Evolutionary conservation across 2,888 invertebrate genomes (phyloP), one percentile per base, ranked within the genome.

Genomic region (Stenodema calcarata): DNA sequence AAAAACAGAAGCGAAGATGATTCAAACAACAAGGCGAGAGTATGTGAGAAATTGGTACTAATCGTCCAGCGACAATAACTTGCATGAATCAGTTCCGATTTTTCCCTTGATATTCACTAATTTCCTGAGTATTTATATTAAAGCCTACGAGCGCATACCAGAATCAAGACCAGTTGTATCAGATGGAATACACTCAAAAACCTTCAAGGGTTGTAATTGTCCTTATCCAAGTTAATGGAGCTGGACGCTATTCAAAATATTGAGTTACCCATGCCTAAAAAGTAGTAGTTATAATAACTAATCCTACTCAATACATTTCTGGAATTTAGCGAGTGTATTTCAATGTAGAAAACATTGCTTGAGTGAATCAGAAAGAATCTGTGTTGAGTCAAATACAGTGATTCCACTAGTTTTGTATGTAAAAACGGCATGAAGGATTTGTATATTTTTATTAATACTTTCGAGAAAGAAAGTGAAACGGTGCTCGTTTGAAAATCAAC

Each of bases 401-500:
- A 80, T 47, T 80, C 80, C 80, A 41, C 54, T 44, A 78, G 18
- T 78, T 35, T 78, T 44, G 78, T 78, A 44, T 41, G 44, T 78
- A 35, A 6, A 54, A 12, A 50, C 4, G 30, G 54, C n/a, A n/a
- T 30, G 54, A 54, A 50, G 80, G 16, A 80, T 50, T 6, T n/a
- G 16, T 54, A 50, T 80, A 80, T 80, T 80, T 80, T 80, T 80
- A 78, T 44, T 78, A 44, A 78, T 78, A 78, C 42, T 78, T 78
- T 44, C 18, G 16, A 18, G n/a, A 73, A 35, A 41, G 18, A 75
- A 30, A 75, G 14, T 35, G 23, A 44, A 78, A 78, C 30, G 78
- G 78, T 78, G 78, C 78, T 78, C 44, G 42, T 44, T 78, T 78
- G 14, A n/a, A 18, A 78, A 78, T 44, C 42, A 78, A 0, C 47